Conservation (phyloP, 2,113 vertebrate genomes). For the Cichladusa arquata region DNA sequence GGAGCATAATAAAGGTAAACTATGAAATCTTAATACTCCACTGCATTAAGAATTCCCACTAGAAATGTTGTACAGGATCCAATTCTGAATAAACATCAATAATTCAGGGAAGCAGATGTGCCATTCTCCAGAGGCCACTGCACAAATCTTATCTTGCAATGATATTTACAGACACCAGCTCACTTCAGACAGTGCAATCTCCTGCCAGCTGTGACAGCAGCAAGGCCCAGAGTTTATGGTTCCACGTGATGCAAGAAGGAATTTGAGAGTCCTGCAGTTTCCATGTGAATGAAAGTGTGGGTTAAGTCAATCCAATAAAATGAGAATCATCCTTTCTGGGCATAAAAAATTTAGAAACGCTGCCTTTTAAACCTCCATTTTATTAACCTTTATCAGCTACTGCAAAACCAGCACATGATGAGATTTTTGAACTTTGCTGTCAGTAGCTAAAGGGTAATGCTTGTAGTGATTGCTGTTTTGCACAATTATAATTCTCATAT, state of each 20-base stretch:
- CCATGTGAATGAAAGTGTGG: background rate
- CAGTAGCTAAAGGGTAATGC: constrained; percentile 70
- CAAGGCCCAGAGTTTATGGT: background rate
- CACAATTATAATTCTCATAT: constrained; percentile 42
- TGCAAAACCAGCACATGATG: constrained; percentile 43
- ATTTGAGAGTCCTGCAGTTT: background rate
- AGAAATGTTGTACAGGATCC: background rate
- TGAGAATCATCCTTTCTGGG: constrained; percentile 8
- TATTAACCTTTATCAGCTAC: constrained; percentile 74
- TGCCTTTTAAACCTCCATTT: constrained; percentile 59
- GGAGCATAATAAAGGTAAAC: background rate
- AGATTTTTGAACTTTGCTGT: constrained; percentile 67
- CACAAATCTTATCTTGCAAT: background rate
- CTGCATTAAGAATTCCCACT: background rate
- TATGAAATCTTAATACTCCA: background rate
- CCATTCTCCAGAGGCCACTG: background rate
- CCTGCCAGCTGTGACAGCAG: background rate
- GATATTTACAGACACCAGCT: background rate
- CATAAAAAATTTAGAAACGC: constrained; percentile 34
- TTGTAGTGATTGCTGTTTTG: constrained; percentile 53
- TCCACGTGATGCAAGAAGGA: background rate
- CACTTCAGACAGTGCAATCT: background rate
- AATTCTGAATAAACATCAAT: background rate
- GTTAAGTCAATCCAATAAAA: constrained; percentile 1
- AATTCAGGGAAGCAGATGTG: background rate